phyloP scores from a whole-genome alignment of 2,888 invertebrate genomes.

The Parnassius apollo region DNA sequence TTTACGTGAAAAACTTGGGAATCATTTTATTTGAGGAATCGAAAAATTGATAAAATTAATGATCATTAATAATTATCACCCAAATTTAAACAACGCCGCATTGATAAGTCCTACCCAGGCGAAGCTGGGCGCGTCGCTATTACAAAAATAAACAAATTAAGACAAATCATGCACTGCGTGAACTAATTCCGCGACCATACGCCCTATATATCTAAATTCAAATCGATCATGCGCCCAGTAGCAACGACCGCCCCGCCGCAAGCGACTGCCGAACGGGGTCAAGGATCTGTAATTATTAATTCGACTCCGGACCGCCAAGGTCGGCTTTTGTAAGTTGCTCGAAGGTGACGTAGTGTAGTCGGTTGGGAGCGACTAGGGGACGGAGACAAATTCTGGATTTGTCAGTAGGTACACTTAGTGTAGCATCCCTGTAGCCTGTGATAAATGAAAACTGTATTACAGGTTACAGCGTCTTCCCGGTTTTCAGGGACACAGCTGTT shows the following conservation, averaged over 20 bases:
- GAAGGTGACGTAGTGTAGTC: not conserved
- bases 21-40: too few species aligned
- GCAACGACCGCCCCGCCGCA: slow-evolving; percentile 22
- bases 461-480: too few species aligned
- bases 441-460: too few species aligned
- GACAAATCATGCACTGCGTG: not conserved
- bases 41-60: not conserved
- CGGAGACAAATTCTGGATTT: too few species aligned
- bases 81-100: too few species aligned
- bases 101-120: too few species aligned
- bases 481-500: too few species aligned
- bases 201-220: slow-evolving; percentile 25
- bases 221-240: slow-evolving; percentile 33
- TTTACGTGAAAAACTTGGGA: too few species aligned
- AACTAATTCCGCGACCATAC: not conserved
- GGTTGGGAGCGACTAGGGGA: not conserved
- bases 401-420: too few species aligned
- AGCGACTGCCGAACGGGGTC: slow-evolving; percentile 45
- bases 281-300: slow-evolving; percentile 57
- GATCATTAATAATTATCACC: not conserved
- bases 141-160: not conserved
- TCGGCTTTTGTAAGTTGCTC: slow-evolving; percentile 1
- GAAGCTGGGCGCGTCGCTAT: too few species aligned
- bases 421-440: too few species aligned
- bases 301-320: slow-evolving; percentile 47